phyloP scores from a whole-genome alignment of 2,888 invertebrate genomes.

The Scelioninae gen. 2 region DNA sequence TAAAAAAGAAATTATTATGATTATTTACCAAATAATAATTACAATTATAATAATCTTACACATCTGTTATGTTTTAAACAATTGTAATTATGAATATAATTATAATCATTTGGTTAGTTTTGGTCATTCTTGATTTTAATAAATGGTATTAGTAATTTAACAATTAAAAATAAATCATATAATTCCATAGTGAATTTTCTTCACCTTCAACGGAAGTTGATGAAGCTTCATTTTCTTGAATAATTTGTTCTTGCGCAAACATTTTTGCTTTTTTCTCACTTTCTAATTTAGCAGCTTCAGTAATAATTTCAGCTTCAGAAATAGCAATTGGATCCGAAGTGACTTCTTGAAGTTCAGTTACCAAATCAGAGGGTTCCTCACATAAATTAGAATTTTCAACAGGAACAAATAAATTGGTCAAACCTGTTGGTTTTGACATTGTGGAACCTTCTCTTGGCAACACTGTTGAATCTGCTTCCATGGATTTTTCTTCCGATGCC shows the following conservation, averaged over 20 bases:
- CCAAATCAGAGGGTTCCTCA: constrained; percentile 65
- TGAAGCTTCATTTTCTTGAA: constrained; percentile 48
- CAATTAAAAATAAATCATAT: too few relatives aligned
- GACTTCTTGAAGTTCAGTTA: constrained; percentile 62
- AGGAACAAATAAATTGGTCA: constrained; percentile 63
- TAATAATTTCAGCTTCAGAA: constrained; percentile 74
- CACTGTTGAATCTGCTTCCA: constrained; percentile 37
- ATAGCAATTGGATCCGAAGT: constrained; percentile 70
- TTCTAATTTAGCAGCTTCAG: constrained; percentile 73
- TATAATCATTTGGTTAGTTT: too few relatives aligned
- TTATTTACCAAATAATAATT: too few relatives aligned
- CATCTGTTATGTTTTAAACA: too few relatives aligned
- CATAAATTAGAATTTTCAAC: constrained; percentile 64
- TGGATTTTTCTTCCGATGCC: constrained; percentile 43
- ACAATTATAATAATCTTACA: too few relatives aligned
- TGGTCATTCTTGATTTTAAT: too few relatives aligned
- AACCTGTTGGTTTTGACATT: constrained; percentile 55
- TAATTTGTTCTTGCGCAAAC: constrained; percentile 61
- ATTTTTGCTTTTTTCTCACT: constrained; percentile 68
- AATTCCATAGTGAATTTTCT: too few relatives aligned
- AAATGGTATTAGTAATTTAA: too few relatives aligned
- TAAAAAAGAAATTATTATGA: too few relatives aligned
- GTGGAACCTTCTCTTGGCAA: constrained; percentile 16
- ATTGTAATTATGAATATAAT: too few relatives aligned
- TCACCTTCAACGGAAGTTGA: constrained; percentile 45